These are phyloP conservation scores for Cynaeus angustus DNA, from an alignment of 2,888 invertebrate genomes.

Conservation along the genomic window DNA sequence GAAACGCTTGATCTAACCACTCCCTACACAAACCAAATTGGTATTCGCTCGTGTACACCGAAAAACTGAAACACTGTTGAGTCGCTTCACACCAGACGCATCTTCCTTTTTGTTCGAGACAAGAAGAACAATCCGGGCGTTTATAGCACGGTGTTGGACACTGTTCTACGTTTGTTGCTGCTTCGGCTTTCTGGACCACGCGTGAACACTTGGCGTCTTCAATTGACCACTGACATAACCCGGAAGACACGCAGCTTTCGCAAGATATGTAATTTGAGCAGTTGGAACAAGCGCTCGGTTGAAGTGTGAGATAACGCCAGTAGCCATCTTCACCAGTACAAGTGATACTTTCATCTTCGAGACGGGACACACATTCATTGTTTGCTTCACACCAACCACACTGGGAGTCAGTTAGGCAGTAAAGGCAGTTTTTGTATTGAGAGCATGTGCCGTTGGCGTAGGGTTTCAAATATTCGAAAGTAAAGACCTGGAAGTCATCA, in stretches of 20 bases:
- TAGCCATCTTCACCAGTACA: constrained; percentile 75
- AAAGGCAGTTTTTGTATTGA: constrained; percentile 87
- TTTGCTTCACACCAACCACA: constrained; percentile 94
- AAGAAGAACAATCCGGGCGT: constrained; percentile 85
- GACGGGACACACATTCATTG: constrained; percentile 80
- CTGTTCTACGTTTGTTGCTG: constrained; percentile 78
- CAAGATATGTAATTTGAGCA: constrained; percentile 94
- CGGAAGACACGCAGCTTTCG: constrained; percentile 83
- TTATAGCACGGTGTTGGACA: constrained; percentile 90
- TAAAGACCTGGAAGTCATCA: constrained; percentile 75
- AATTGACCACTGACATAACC: constrained; percentile 93
- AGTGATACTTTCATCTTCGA: constrained; percentile 78
- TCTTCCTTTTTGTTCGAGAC: constrained; percentile 84
- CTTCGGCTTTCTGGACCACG: constrained; percentile 79
- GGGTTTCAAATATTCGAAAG: constrained; percentile 92
- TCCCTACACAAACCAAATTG: constrained; percentile 94
- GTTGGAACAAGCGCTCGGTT: constrained; percentile 88
- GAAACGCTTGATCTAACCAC: constrained; percentile 90
- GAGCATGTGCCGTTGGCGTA: constrained; percentile 87
- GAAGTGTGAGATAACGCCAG: constrained; percentile 88
- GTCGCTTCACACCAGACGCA: constrained; percentile 98
- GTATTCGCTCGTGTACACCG: constrained; percentile 95
- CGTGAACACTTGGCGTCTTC: constrained; percentile 91
- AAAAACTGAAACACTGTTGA: constrained; percentile 93
- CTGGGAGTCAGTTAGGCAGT: constrained; percentile 89